Percentiles rank a stretch among this genome's conserved stretches.
These are phyloP conservation scores for Callochromis pleurospilus DNA, from an alignment of 2,113 vertebrate genomes.

Conservation along the genomic window DNA sequence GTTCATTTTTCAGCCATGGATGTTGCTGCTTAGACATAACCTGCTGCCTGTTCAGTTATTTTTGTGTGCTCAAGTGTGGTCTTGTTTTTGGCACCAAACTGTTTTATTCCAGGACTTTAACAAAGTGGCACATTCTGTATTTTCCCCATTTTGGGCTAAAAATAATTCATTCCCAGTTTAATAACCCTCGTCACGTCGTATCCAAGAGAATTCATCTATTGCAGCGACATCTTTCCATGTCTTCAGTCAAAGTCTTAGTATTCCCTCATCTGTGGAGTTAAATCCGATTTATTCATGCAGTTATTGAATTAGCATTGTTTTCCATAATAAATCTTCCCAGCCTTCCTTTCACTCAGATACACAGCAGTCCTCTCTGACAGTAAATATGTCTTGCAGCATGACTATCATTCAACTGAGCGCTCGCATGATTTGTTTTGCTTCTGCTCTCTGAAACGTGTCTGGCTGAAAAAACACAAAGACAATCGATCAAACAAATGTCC, in stretches of 20 bases:
- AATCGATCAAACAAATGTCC: background rate
- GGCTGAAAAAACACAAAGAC: background rate
- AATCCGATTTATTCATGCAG: background rate
- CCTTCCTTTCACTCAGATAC: background rate
- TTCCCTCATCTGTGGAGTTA: background rate
- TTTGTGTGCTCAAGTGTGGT: background rate
- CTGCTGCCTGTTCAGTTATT: background rate
- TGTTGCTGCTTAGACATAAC: background rate
- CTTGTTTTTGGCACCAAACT: background rate
- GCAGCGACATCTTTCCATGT: background rate
- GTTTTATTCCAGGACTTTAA: background rate
- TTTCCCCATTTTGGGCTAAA: background rate
- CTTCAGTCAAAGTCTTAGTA: background rate
- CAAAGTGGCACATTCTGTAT: background rate
- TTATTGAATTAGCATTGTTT: slow-evolving; percentile 4
- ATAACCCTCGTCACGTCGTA: background rate
- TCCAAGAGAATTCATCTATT: background rate
- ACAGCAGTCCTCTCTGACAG: background rate
- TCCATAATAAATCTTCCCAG: background rate
- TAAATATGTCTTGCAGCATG: background rate
- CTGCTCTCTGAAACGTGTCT: background rate
- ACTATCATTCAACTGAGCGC: background rate
- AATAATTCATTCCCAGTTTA: background rate
- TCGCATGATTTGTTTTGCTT: background rate
- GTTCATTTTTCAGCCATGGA: background rate